These are phyloP conservation scores for Entomyzon cyanotis DNA, from an alignment of 2,113 vertebrate genomes.

Conservation along the genomic window DNA sequence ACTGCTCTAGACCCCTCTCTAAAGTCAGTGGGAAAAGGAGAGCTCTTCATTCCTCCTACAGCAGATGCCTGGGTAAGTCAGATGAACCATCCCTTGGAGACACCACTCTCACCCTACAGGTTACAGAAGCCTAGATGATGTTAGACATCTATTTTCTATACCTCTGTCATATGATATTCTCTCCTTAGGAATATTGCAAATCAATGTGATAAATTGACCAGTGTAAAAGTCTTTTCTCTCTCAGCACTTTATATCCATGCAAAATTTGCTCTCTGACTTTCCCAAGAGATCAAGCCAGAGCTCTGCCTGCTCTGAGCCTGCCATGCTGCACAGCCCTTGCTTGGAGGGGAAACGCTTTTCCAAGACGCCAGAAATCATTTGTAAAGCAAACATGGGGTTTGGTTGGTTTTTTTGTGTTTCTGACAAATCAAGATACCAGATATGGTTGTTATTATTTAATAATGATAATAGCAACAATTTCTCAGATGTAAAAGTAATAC, in stretches of 20 bases:
- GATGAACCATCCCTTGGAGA: not conserved
- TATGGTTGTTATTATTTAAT: slow-evolving; percentile 59
- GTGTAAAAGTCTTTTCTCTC: not conserved
- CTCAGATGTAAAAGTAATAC: slow-evolving; percentile 61
- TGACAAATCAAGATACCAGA: slow-evolving; percentile 37
- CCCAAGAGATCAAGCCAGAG: not conserved
- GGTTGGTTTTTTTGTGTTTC: not conserved
- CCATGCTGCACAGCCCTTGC: not conserved
- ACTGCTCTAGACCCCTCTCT: not conserved
- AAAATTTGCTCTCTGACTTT: not conserved
- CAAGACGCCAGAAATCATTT: not conserved
- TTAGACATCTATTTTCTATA: not conserved
- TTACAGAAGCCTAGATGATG: not conserved
- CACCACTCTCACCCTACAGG: not conserved
- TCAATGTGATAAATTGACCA: not conserved
- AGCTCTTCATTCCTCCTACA: not conserved
- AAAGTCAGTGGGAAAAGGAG: not conserved
- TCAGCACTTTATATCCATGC: not conserved
- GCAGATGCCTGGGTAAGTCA: not conserved
- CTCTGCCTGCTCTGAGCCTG: not conserved
- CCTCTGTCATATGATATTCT: not conserved
- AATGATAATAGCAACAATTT: slow-evolving; percentile 58
- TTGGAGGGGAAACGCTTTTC: not conserved
- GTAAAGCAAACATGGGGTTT: slow-evolving; percentile 3
- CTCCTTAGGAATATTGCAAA: not conserved